phyloP scores from a whole-genome alignment of 2,797 vertebrate genomes.

The Nyctalus aviator region DNA sequence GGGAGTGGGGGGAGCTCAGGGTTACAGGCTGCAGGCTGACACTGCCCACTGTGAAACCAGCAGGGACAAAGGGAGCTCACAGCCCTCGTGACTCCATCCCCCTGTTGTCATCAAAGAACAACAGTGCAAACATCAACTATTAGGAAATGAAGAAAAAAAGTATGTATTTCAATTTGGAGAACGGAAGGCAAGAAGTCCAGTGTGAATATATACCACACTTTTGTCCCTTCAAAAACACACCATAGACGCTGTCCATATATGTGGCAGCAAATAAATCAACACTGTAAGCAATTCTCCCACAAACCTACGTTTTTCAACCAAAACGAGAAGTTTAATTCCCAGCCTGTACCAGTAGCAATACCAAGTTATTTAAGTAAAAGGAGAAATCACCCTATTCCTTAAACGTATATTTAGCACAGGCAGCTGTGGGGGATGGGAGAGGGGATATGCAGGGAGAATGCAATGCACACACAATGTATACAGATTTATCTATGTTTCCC shows the following conservation, averaged over 20 bases:
- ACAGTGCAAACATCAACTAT: not conserved
- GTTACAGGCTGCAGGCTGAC: not conserved
- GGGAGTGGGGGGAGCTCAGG: fast-evolving
- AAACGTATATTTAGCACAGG: not conserved
- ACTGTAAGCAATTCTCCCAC: conserved; percentile 13
- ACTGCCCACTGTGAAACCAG: not conserved
- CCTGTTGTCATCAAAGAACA: not conserved
- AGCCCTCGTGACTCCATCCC: not conserved
- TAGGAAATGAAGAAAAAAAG: not conserved
- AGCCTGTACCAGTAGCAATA: not conserved
- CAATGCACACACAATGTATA: not conserved
- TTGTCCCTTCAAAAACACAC: not conserved
- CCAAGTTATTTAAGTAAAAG: conserved; percentile 10
- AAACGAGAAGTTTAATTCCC: not conserved
- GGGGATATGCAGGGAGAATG: not conserved
- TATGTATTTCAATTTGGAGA: not conserved
- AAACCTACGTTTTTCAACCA: not conserved
- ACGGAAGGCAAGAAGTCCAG: not conserved
- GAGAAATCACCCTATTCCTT: not conserved
- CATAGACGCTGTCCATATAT: not conserved
- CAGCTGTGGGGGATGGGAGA: not conserved
- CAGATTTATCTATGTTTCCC: not conserved
- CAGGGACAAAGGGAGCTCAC: not conserved
- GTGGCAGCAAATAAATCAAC: not conserved
- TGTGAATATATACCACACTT: not conserved